These are phyloP conservation scores for Trinorchestia longiramus DNA, from an alignment of 1,140 invertebrate genomes.

Conservation along the genomic window DNA sequence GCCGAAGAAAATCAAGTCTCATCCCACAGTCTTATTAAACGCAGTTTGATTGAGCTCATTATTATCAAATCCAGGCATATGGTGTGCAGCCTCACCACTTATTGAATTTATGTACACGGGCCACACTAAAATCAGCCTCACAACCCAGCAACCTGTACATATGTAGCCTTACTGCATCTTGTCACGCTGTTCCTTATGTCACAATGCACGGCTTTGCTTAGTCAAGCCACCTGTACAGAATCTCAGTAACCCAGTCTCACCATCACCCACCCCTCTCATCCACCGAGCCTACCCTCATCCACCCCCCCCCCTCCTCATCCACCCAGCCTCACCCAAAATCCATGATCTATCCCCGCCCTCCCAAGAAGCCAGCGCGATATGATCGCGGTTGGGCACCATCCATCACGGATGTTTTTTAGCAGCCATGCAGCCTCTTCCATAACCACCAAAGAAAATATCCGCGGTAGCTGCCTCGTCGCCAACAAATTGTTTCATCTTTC, in stretches of 20 bases:
- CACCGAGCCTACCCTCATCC: neutral
- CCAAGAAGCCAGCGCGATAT: neutral
- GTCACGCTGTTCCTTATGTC: no score
- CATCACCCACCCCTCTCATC: neutral
- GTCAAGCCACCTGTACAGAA: neutral
- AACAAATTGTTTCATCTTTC: conserved; percentile 31
- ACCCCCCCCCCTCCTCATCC: neutral
- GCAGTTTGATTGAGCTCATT: neutral
- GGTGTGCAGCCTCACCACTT: neutral
- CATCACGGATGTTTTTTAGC: conserved; percentile 23
- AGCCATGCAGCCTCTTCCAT: neutral
- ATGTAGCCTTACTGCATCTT: no score
- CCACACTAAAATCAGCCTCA: neutral
- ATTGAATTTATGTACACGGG: no score
- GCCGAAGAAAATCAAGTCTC: no score
- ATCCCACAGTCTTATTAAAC: neutral
- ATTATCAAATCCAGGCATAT: neutral
- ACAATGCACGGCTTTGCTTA: neutral
- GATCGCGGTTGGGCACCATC: neutral
- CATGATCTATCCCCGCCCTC: no score
- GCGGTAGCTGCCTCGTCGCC: neutral
- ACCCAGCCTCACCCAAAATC: no score
- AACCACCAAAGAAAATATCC: conserved; percentile 34
- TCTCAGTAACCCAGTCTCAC: neutral
- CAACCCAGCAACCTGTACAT: no score